Evolutionary conservation across 1,140 invertebrate species (phyloP), one percentile per base, ranked within the genome.

Genomic region (Penaeus vannamei): DNA sequence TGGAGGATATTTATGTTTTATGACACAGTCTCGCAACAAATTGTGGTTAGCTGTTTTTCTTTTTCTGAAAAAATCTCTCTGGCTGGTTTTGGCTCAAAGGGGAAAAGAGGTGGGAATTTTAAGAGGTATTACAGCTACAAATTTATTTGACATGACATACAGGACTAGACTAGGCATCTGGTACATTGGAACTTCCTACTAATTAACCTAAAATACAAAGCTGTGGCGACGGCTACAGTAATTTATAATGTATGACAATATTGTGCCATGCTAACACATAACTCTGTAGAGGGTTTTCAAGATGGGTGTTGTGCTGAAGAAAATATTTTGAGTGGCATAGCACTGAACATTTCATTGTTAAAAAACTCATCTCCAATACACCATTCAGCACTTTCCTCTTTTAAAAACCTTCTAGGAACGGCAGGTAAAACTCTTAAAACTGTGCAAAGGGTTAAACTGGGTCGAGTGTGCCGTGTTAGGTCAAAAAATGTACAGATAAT

Each of bases 81-180:
- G 26, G 29, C 83, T 84, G 60, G 61, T 66, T 84, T 66, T 81
- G 46, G 26, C 79, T 53, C 36, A 61, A n/a, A 59, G 26, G 12
- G 42, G 19, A 60, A 23, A 59, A 46, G 46, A 59, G 77, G 85
- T 80, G 62, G 86, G 79, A 61, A 87, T 66, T 87, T 81, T 66
- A 87, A 87, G 32, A 87, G 86, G 79, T 64, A 26, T 87, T 59
- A 32, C 60, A 59, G 66, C 86, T 87, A 87, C 86, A 61, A 72
- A 87, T 87, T 87, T 87, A 87, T 87, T 87, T 87, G 61, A 87
- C 86, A 87, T 82, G 79, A 87, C 86, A 87, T 87, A 87, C 86
- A 87, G 86, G 79, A 42, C 86, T 87, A 87, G 42, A 87, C 86
- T 87, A 87, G 23, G 86, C 86, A 79, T 82, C 81, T 87, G 59